Evolutionary conservation across 2,113 vertebrate genomes (phyloP), one percentile per base, ranked within the genome.

Genomic region (Hoplias malabaricus): DNA sequence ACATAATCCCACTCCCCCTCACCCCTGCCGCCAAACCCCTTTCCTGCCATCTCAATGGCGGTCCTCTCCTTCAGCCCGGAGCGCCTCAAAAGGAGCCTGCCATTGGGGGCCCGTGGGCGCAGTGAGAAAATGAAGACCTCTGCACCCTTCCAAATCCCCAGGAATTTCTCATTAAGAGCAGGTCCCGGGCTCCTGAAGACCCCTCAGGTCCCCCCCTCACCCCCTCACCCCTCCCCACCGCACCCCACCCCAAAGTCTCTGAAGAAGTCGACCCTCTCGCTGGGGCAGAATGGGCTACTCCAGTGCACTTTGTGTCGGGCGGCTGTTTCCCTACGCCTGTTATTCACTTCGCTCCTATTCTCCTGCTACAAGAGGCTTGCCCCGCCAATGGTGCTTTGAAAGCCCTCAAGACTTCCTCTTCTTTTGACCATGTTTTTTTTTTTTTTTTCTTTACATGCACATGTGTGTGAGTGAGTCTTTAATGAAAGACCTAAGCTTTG

Each of bases 101-200:
- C 83, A 85, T 69, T 79, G 63, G 82, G 85, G 88, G 88, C 85
- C 89, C 73, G 82, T 88, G 88, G 89, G 88, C 86, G 77, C 90
- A 92, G 92, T 93, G 92, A 93, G 92, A 93, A 93, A 92, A 92
- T 92, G 91, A 92, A 93, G 92, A 93, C 92, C 91, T 92, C 90
- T 93, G 91, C 88, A 46, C 89, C 89, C 90, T 89, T 90, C 87
- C 91, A 92, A 93, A 90, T 90, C 91, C 90, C 89, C 86, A 90
- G 90, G 91, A 93, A 93, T 93, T 91, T 93, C 91, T 93, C 89
- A 93, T 93, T 93, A 93, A 92, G 87, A 85, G 9, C 78, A 88
- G 90, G 87, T 89, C 90, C 85, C n/a, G 74, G 82, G 84, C 85
- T 88, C 85, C 86, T 69, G 69, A 82, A 86, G 86, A 87, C 75